Percentiles rank a stretch among this genome's conserved stretches.
Conservation (phyloP, 2,888 invertebrate species). For the Ormyrus rosae region DNA sequence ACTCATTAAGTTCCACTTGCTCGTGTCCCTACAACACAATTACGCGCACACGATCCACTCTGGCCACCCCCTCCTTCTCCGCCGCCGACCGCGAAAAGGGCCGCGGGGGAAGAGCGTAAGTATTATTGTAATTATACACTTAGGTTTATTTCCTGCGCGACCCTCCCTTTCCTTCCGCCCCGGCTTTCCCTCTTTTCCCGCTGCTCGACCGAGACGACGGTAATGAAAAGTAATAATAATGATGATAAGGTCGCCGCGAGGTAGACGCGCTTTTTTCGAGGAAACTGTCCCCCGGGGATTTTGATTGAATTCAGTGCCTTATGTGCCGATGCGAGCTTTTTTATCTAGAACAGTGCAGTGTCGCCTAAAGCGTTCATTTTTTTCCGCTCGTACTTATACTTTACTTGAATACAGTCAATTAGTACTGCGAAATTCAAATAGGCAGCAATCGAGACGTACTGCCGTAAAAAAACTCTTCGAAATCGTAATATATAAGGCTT, state of each 20-base stretch:
- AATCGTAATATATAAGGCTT: no score
- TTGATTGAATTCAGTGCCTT: neutral
- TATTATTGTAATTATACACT: conserved; percentile 76
- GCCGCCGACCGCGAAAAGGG: conserved; percentile 61
- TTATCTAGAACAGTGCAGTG: no score
- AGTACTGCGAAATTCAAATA: no score
- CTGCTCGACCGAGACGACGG: conserved; percentile 59
- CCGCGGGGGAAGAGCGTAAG: conserved; percentile 66
- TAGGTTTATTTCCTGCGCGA: conserved; percentile 74
- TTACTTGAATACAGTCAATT: no score
- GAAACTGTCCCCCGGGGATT: neutral
- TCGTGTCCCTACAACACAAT: conserved; percentile 13
- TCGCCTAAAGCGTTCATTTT: no score
- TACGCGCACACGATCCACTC: neutral
- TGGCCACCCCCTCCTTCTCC: neutral
- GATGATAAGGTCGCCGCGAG: conserved; percentile 53
- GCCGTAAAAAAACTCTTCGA: no score
- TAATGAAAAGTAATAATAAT: conserved; percentile 71
- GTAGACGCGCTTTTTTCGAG: no score
- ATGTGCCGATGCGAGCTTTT: no score
- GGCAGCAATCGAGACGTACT: no score
- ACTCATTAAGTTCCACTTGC: conserved; percentile 68
- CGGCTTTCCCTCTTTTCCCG: conserved; percentile 1
- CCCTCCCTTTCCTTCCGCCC: conserved; percentile 22
- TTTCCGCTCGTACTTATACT: no score